Base-by-base conservation (phyloP, 2,888 invertebrate species). In the Eutolmus rufibarbis region DNA sequence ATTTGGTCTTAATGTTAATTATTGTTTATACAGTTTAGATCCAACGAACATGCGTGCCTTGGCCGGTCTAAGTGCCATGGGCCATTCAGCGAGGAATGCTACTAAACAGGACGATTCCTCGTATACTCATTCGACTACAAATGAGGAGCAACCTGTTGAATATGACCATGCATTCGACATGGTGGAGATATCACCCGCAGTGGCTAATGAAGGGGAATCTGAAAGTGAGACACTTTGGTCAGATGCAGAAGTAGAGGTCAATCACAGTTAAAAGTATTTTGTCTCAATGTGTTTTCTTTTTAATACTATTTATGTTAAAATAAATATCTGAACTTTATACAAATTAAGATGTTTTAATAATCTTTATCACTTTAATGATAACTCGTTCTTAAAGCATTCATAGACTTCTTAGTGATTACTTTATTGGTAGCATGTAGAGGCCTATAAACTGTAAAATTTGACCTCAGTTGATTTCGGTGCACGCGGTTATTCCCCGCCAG, bases 161-260 rank as follows among this genome's bases (percentile, higher is more conserved):
- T 88, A 89, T 79, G 92, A 92, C 31, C 90, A 91, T 3, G 90
- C 91, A 4, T 90, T 90, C 86, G 92, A 92, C 87, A 91, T 90
- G 2, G 90, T 92, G 34, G 90, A 91, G 28, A 91, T 92, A 8
- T 90, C 92, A 12, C 91, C 92, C n/a, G 89, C 89, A 19, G 89
- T 92, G 12, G 40, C 40, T 5, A 92, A 92, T 88, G 93, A 94
- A 86, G 93, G 92, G 34, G 94, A 93, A 37, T 94, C 94, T 74
- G 94, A 94, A 16, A 94, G 94, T 0, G 94, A 94, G 90, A 94
- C 94, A 28, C 93, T 94, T 74, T 95, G 94, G 94, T 94, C 94
- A n/a, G 94, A 94, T 90, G 93, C 94, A 91, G 94, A 94, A 90
- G 92, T 94, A n/a, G 94, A 94, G 89, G 92, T 94, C 40, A 93